These are phyloP conservation scores for Pristionchus fissidentatus DNA, from an alignment of 2,888 invertebrate genomes.

Conservation along the genomic window DNA sequence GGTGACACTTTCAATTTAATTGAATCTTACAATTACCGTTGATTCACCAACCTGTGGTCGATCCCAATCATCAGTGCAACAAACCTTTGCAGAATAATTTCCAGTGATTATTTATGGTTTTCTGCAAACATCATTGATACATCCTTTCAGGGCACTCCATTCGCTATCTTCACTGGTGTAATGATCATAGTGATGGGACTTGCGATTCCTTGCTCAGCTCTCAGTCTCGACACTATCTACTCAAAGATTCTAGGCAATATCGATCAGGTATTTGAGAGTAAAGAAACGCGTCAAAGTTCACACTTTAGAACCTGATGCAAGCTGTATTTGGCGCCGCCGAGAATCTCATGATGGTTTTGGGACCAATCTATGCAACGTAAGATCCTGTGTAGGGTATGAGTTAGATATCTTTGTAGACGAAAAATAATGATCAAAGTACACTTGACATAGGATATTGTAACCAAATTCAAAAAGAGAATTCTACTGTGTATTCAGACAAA, in stretches of 20 bases:
- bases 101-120: too few relatives aligned
- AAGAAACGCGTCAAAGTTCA: neutral
- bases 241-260: slow-evolving; percentile 60
- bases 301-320: slow-evolving; percentile 24
- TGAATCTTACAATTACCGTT: neutral
- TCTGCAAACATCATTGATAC: neutral
- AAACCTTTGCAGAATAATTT: too few relatives aligned
- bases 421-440: neutral
- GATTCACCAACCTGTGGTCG: neutral
- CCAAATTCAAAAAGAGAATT: neutral
- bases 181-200: slow-evolving; percentile 47
- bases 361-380: slow-evolving; percentile 22
- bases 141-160: slow-evolving; percentile 25
- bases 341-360: slow-evolving; percentile 1
- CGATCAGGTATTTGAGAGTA: slow-evolving; percentile 54
- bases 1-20: neutral
- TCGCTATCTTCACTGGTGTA: slow-evolving; percentile 51
- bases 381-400: neutral
- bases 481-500: neutral
- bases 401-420: too few relatives aligned
- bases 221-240: slow-evolving; percentile 57
- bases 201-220: slow-evolving; percentile 53
- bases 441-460: too few relatives aligned
- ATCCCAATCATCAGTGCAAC: too few relatives aligned
- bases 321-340: neutral